Evolutionary conservation across 1,140 invertebrate species (phyloP).

Genomic region (Mylabris phalerata): DNA sequence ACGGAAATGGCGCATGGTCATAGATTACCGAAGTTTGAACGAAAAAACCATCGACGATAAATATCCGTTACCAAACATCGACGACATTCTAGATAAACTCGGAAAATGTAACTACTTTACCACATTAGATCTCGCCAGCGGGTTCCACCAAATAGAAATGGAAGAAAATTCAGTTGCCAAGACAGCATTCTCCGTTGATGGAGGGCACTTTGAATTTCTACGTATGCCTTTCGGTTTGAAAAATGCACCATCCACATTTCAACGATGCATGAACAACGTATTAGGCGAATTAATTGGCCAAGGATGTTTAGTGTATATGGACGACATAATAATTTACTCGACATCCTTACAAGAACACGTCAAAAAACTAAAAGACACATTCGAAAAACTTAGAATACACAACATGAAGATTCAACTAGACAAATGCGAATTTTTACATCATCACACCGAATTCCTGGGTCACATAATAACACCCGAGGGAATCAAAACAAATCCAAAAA

Average conservation of each 20-base stretch:
- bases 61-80: no score
- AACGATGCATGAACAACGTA: not conserved
- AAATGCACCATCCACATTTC: constrained; percentile 5
- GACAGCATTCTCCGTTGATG: constrained; percentile 1
- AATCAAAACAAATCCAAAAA: no score
- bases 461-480: constrained; percentile 20
- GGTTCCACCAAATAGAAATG: constrained; percentile 5
- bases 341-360: no score
- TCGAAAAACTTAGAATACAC: no score
- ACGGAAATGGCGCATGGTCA: not conserved
- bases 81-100: not conserved
- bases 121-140: not conserved
- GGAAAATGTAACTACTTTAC: constrained; percentile 8
- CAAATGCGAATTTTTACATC: constrained; percentile 44
- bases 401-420: not conserved
- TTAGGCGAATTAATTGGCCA: not conserved
- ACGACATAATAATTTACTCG: constrained; percentile 24
- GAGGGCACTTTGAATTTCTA: not conserved
- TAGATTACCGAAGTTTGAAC: not conserved
- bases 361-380: no score
- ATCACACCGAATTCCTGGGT: no score
- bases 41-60: not conserved
- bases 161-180: not conserved
- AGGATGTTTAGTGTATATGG: constrained; percentile 31
- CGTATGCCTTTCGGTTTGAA: constrained; percentile 3